A percentile compares a stretch with the other conserved stretches of the same genome.
These are phyloP conservation scores for Cherax quadricarinatus DNA, from an alignment of 1,140 invertebrate species.

Conservation along the genomic window DNA sequence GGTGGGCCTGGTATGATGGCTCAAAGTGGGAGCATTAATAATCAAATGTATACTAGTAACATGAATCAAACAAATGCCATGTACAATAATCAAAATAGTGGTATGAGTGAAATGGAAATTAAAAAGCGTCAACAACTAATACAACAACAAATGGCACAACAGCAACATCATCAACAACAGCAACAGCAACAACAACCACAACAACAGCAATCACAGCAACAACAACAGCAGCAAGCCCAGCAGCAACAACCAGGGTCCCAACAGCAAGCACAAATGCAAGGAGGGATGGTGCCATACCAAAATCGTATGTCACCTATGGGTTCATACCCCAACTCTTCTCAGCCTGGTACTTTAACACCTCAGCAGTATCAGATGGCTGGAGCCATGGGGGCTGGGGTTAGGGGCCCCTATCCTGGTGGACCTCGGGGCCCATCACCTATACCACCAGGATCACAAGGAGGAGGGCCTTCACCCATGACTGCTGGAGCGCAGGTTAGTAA, in stretches of 20 bases:
- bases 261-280: constrained; percentile 56
- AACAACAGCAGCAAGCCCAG: constrained; percentile 58
- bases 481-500: constrained; percentile 63
- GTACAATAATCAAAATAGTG: constrained; percentile 69
- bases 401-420: constrained; percentile 57
- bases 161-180: constrained; percentile 58
- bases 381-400: constrained; percentile 47
- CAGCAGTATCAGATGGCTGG: constrained; percentile 57
- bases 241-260: constrained; percentile 44
- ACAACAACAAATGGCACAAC: constrained; percentile 45
- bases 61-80: constrained; percentile 67
- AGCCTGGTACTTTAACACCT: constrained; percentile 48
- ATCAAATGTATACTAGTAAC: constrained; percentile 66
- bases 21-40: constrained; percentile 58
- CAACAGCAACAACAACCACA: constrained; percentile 58
- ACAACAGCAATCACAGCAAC: constrained; percentile 57
- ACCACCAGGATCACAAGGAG: constrained; percentile 59
- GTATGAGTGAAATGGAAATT: constrained; percentile 68
- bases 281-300: constrained; percentile 46
- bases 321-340: constrained; percentile 52
- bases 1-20: constrained; percentile 51
- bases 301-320: constrained; percentile 70
- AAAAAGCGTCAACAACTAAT: constrained; percentile 59
- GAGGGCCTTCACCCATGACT: constrained; percentile 66
- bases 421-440: constrained; percentile 63